A percentile compares a stretch with the other conserved stretches of the same genome.
These are phyloP conservation scores for Drosophila pallidifrons DNA, from an alignment of 1,140 invertebrate genomes.

Conservation along the genomic window DNA sequence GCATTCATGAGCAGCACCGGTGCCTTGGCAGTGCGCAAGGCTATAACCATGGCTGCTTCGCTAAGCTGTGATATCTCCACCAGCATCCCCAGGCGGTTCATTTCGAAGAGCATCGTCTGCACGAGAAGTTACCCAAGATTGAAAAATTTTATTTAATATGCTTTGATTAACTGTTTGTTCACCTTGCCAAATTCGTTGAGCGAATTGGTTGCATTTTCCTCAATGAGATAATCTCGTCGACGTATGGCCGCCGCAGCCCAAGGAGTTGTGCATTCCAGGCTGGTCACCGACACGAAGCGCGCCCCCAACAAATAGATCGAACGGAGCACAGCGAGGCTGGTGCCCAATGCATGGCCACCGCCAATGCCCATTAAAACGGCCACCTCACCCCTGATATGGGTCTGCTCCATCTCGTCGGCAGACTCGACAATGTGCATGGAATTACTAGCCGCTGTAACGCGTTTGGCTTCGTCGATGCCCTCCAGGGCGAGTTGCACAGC, in stretches of 20 bases:
- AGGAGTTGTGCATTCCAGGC: slow-evolving; percentile 90
- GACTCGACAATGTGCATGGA: slow-evolving; percentile 80
- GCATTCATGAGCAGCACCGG: slow-evolving; percentile 93
- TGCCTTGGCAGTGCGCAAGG: slow-evolving; percentile 88
- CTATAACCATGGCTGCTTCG: slow-evolving; percentile 89
- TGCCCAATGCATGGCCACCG: slow-evolving; percentile 91
- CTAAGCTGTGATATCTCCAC: slow-evolving; percentile 92
- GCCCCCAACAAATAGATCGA: slow-evolving; percentile 90
- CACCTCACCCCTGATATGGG: slow-evolving; percentile 88
- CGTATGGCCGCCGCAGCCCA: slow-evolving; percentile 86
- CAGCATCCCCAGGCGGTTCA: slow-evolving; percentile 91
- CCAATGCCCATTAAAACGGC: slow-evolving; percentile 90
- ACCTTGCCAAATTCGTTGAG: slow-evolving; percentile 86
- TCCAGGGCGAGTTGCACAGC: slow-evolving; percentile 88
- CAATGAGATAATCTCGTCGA: slow-evolving; percentile 70
- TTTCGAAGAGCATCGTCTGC: slow-evolving; percentile 88
- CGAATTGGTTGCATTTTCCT: slow-evolving; percentile 82
- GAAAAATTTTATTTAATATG: not conserved
- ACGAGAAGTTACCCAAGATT: slow-evolving; percentile 50
- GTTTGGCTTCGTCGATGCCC: slow-evolving; percentile 87
- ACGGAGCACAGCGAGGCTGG: slow-evolving; percentile 89
- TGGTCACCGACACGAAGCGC: slow-evolving; percentile 90
- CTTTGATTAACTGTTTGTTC: not conserved
- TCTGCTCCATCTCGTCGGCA: slow-evolving; percentile 87
- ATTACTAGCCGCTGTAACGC: slow-evolving; percentile 86